These are phyloP conservation scores for Motacilla alba DNA, from an alignment of 2,113 vertebrate genomes.

Conservation along the genomic window DNA sequence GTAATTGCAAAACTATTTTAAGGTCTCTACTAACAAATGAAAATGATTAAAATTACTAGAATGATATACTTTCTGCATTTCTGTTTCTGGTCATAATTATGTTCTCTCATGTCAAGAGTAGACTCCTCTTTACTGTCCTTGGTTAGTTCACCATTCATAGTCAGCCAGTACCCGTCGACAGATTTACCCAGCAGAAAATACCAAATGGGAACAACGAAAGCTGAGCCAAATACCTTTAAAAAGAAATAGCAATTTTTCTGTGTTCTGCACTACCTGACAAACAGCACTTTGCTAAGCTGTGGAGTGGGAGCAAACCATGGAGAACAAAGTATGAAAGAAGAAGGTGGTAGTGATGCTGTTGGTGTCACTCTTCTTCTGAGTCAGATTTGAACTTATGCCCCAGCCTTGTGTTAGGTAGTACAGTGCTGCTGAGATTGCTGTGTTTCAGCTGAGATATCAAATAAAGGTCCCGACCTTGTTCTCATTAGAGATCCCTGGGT, in stretches of 20 bases:
- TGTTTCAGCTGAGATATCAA: constrained; percentile 61
- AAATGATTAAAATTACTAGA: constrained; percentile 50
- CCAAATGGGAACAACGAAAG: background rate
- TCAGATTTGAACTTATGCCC: constrained; percentile 25
- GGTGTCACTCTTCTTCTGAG: constrained; percentile 26
- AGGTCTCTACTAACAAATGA: constrained; percentile 44
- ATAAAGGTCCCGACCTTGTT: constrained; percentile 56
- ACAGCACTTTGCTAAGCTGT: background rate
- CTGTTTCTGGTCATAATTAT: background rate
- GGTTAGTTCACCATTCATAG: background rate
- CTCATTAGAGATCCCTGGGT: constrained; percentile 65
- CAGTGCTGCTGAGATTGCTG: constrained; percentile 34
- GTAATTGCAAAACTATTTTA: constrained; percentile 38
- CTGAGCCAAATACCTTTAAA: background rate
- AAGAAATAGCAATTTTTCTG: background rate
- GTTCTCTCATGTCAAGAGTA: constrained; percentile 8
- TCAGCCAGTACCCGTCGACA: background rate
- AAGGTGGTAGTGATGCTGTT: background rate
- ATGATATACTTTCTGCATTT: background rate
- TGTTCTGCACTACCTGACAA: background rate
- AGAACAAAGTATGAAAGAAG: background rate
- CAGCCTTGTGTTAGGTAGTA: background rate
- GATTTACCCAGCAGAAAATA: constrained; percentile 7
- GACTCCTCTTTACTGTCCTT: background rate
- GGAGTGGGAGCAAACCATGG: background rate